Percentiles rank a stretch among this genome's conserved stretches.
Conservation (phyloP, 1,140 invertebrate species). For the Temnothorax nylanderi region DNA sequence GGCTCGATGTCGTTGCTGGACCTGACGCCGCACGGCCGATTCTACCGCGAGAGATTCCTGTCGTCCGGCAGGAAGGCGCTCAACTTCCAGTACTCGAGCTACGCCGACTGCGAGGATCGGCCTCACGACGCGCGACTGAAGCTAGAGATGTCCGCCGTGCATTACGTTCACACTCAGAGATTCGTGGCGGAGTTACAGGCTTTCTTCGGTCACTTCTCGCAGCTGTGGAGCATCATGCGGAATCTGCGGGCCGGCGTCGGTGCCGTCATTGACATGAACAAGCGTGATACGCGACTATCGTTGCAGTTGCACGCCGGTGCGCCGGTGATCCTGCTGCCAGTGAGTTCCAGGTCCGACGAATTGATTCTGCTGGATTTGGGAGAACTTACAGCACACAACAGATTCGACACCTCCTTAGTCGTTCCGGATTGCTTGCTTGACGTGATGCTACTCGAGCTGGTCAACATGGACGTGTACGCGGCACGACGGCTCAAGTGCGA, state of each 20-base stretch:
- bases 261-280: constrained; percentile 76
- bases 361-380: constrained; percentile 94
- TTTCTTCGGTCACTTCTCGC: constrained; percentile 95
- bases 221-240: constrained; percentile 91
- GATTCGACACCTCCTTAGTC: constrained; percentile 88
- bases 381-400: constrained; percentile 92
- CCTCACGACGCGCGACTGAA: constrained; percentile 93
- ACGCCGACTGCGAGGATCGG: constrained; percentile 82
- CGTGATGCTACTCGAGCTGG: constrained; percentile 91
- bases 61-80: constrained; percentile 93
- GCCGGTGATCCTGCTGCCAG: constrained; percentile 95
- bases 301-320: constrained; percentile 91
- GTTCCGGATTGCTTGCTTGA: constrained; percentile 88
- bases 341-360: constrained; percentile 92
- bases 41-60: constrained; percentile 94
- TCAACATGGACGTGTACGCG: constrained; percentile 94
- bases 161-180: constrained; percentile 97
- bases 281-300: constrained; percentile 86
- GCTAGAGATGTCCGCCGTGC: constrained; percentile 94
- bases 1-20: constrained; percentile 93
- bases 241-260: constrained; percentile 85
- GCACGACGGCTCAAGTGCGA: constrained; percentile 85
- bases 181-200: constrained; percentile 95
- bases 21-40: constrained; percentile 91
- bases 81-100: constrained; percentile 91